These are phyloP conservation scores for Anguilla megastoma DNA, from an alignment of 2,797 vertebrate species.

Conservation along the genomic window DNA sequence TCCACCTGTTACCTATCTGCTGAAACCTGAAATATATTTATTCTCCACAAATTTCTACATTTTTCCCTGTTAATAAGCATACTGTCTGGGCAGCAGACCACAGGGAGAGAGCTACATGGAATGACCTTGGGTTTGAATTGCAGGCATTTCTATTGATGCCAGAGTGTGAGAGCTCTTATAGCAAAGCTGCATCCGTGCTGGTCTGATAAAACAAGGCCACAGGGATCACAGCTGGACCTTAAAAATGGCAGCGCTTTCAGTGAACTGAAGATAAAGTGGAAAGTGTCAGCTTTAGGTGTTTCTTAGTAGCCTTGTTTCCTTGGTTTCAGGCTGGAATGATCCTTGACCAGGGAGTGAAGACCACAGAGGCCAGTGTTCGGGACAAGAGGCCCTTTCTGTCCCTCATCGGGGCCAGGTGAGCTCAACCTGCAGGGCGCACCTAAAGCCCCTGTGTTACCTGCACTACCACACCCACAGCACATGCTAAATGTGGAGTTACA, in stretches of 20 bases:
- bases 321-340: conserved; percentile 89
- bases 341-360: conserved; percentile 95
- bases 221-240: neutral
- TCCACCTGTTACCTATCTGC: neutral
- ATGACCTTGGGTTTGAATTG: conserved; percentile 25
- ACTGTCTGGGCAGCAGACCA: neutral
- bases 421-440: neutral
- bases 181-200: neutral
- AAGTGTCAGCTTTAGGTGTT: neutral
- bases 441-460: neutral
- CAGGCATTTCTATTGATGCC: conserved; percentile 19
- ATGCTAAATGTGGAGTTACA: neutral
- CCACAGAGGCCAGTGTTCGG: conserved; percentile 85
- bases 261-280: neutral
- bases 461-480: neutral
- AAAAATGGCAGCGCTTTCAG: neutral
- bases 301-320: neutral
- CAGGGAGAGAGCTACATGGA: neutral
- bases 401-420: conserved; percentile 88
- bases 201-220: neutral
- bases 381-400: conserved; percentile 94
- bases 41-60: neutral
- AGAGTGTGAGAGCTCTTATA: neutral
- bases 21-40: neutral
- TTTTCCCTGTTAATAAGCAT: neutral